phyloP scores from a whole-genome alignment of 2,797 vertebrate genomes.

The Molothrus ater region DNA sequence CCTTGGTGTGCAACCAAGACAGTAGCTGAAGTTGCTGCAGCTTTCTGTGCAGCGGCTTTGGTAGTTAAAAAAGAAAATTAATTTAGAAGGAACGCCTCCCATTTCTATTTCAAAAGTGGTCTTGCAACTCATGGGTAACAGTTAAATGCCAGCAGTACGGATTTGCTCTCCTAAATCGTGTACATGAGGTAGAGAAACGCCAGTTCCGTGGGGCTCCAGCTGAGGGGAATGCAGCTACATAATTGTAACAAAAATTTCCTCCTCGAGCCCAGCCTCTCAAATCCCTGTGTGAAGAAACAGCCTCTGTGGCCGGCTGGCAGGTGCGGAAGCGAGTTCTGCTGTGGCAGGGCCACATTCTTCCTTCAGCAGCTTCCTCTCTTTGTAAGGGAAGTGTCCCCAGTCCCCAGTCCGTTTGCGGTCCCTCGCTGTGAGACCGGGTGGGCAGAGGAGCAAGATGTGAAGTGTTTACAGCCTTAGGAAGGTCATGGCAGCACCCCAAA shows the following conservation, averaged over 20 bases:
- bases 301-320: fast-evolving
- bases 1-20: conserved; percentile 79
- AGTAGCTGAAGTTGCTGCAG: conserved; percentile 73
- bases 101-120: conserved; percentile 44
- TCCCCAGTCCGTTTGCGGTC: fast-evolving
- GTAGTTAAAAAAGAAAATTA: conserved; percentile 66
- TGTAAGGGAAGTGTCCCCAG: neutral
- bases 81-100: conserved; percentile 53
- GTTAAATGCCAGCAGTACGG: neutral
- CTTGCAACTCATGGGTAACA: neutral
- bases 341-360: neutral
- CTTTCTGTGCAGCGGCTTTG: conserved; percentile 60
- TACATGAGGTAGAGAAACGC: neutral
- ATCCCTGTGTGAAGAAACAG: neutral
- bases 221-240: neutral
- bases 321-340: fast-evolving
- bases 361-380: neutral
- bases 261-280: neutral
- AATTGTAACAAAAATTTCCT: conserved; percentile 5
- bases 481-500: neutral
- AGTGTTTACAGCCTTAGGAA: neutral
- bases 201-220: neutral
- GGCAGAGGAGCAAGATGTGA: neutral
- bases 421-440: fast-evolving
- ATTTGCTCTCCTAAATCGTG: neutral